phyloP scores from a whole-genome alignment of 2,113 vertebrate species.

The Grus americana region DNA sequence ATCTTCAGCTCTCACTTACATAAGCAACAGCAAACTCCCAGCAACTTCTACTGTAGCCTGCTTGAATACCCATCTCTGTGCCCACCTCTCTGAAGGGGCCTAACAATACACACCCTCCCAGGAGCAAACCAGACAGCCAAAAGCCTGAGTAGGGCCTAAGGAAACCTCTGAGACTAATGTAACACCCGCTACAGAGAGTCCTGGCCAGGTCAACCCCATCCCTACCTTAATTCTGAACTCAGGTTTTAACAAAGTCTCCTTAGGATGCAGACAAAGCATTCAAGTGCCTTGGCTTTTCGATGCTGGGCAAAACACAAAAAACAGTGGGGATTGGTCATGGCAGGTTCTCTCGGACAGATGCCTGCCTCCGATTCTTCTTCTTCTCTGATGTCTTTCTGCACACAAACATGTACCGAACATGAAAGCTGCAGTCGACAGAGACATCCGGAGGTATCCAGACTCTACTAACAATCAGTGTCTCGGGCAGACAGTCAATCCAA shows the following conservation, averaged over 20 bases:
- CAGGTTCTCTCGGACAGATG: constrained; percentile 3
- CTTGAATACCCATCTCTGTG: background rate
- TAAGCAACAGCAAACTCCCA: background rate
- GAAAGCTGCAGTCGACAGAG: constrained; percentile 61
- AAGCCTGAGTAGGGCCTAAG: background rate
- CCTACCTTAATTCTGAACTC: background rate
- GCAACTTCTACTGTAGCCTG: background rate
- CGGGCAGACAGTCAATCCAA: constrained; percentile 72
- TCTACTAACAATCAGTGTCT: constrained; percentile 71
- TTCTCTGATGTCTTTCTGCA: constrained; percentile 52
- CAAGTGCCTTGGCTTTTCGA: background rate
- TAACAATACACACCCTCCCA: background rate
- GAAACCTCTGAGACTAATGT: background rate
- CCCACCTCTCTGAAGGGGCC: background rate
- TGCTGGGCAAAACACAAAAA: background rate
- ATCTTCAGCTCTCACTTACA: background rate
- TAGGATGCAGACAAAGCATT: background rate
- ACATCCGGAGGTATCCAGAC: constrained; percentile 64
- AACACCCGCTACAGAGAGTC: background rate
- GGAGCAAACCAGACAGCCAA: background rate
- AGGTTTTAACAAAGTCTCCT: background rate
- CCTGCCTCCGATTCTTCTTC: constrained; percentile 32
- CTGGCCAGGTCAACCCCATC: background rate
- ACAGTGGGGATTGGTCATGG: background rate
- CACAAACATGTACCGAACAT: constrained; percentile 57